These are phyloP conservation scores for Ctenosaura bakeri DNA, from an alignment of 2,797 vertebrate species.

Conservation along the genomic window DNA sequence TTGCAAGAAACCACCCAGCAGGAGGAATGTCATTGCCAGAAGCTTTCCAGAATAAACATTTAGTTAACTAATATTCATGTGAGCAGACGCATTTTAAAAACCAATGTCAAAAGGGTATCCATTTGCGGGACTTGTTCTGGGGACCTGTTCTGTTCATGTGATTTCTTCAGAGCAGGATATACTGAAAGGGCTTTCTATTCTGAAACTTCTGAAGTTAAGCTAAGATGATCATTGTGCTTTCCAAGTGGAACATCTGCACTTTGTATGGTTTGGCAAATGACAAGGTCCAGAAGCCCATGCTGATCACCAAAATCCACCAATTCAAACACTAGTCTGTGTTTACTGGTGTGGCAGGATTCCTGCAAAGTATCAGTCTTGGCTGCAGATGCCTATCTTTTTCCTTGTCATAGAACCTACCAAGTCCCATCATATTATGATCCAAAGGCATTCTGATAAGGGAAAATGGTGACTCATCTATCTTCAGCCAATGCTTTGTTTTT, in stretches of 20 bases:
- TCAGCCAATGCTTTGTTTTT: not conserved
- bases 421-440: not conserved
- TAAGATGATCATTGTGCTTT: not conserved
- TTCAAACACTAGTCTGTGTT: not conserved
- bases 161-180: not conserved
- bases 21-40: not conserved
- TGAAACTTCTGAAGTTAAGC: not conserved
- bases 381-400: not conserved
- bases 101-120: not conserved
- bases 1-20: not conserved
- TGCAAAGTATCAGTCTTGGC: not conserved
- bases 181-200: not conserved
- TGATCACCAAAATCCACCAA: too few relatives aligned
- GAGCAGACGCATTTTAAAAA: conserved; percentile 1
- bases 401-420: not conserved
- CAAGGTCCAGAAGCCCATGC: too few relatives aligned
- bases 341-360: not conserved
- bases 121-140: conserved; percentile 5
- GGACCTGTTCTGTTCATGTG: not conserved
- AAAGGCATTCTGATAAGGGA: not conserved
- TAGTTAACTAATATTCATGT: not conserved
- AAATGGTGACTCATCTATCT: not conserved
- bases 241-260: not conserved
- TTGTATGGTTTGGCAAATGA: not conserved
- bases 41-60: conserved; percentile 23